These are phyloP conservation scores for Syngnathus rostellatus DNA, from an alignment of 2,797 vertebrate species.

Conservation along the genomic window DNA sequence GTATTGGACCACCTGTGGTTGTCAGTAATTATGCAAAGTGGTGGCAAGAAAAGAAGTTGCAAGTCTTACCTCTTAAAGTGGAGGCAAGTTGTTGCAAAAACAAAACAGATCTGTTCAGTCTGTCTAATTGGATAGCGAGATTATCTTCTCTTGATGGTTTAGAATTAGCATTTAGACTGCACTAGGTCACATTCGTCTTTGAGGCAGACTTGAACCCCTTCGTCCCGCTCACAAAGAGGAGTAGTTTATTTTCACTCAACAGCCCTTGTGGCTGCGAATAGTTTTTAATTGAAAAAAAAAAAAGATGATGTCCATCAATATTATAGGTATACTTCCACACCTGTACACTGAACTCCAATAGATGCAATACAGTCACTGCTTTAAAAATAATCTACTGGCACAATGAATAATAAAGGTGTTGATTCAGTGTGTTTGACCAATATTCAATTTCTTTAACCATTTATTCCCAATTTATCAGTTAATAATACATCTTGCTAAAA, in stretches of 20 bases:
- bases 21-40: not conserved
- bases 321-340: too few species aligned
- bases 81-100: conserved; percentile 19
- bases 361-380: too few species aligned
- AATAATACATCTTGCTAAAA: too few species aligned
- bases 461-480: too few species aligned
- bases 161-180: conserved; percentile 35
- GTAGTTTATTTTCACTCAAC: not conserved
- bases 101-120: conserved; percentile 47
- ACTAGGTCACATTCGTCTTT: conserved; percentile 40
- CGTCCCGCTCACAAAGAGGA: conserved; percentile 15
- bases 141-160: conserved; percentile 55
- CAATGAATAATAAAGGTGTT: too few species aligned
- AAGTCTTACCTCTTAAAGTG: not conserved
- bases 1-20: not conserved
- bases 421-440: too few species aligned
- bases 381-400: too few species aligned
- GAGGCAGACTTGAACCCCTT: conserved; percentile 15
- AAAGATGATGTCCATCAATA: too few species aligned
- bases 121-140: conserved; percentile 58
- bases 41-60: not conserved
- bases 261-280: not conserved
- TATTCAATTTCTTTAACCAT: too few species aligned
- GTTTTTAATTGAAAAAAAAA: too few species aligned
- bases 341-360: too few species aligned